These are phyloP conservation scores for Nixonia krombeini DNA, from an alignment of 1,140 invertebrate genomes.

Conservation along the genomic window DNA sequence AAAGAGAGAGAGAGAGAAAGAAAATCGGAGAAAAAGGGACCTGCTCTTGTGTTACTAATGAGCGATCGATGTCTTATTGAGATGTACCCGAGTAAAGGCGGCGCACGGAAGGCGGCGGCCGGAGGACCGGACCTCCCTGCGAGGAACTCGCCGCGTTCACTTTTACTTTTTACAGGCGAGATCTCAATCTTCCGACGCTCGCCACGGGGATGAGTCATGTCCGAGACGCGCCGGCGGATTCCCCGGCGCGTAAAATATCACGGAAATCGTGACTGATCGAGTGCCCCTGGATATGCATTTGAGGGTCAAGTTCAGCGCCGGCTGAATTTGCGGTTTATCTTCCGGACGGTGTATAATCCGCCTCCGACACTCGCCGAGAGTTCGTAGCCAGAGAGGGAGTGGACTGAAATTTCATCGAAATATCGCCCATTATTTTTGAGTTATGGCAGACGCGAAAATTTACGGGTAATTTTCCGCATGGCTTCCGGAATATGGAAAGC, in stretches of 20 bases:
- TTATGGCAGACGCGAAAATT: no score
- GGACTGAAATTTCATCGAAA: no score
- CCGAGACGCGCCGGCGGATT: constrained; percentile 10
- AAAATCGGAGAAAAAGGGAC: constrained; percentile 12
- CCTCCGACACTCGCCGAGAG: no score
- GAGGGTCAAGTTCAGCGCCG: constrained; percentile 17
- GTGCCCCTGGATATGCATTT: no score
- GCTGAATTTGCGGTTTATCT: no score
- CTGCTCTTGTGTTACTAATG: constrained; percentile 58
- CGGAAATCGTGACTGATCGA: constrained; percentile 3
- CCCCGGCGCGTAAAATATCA: constrained; percentile 1
- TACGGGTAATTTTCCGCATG: no score
- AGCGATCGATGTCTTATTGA: constrained; percentile 61
- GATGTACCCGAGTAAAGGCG: constrained; percentile 49
- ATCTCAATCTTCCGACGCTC: constrained; percentile 24
- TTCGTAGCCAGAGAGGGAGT: no score
- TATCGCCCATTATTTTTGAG: no score
- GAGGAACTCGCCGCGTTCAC: constrained; percentile 13
- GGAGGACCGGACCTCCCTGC: constrained; percentile 15
- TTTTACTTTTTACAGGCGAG: constrained; percentile 32
- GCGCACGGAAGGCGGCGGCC: constrained; percentile 6
- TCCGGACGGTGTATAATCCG: no score
- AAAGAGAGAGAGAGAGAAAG: constrained; percentile 8
- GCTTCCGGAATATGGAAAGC: no score
- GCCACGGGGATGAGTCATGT: constrained; percentile 16